phyloP scores from a whole-genome alignment of 2,797 vertebrate species.

The Chloroceryle amazona region DNA sequence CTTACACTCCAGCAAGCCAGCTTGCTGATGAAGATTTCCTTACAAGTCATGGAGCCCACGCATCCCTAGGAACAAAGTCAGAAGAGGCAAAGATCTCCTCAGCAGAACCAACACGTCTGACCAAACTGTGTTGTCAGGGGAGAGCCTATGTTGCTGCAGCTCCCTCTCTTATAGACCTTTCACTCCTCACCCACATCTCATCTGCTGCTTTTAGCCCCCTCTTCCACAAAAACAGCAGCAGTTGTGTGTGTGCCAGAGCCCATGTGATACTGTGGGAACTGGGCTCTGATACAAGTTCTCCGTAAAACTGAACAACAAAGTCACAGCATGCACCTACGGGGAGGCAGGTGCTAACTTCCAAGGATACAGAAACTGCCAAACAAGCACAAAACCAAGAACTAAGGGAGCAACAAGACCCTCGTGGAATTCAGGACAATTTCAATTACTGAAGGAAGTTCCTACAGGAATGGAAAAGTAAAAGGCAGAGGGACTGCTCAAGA shows the following conservation, averaged over 20 bases:
- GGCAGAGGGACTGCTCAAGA: background rate
- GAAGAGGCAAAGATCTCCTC: background rate
- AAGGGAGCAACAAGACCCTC: background rate
- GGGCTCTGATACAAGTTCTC: background rate
- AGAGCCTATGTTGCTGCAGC: background rate
- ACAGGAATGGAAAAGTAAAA: background rate
- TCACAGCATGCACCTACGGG: accelerated
- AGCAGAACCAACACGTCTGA: background rate
- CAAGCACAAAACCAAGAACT: background rate
- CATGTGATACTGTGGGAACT: accelerated
- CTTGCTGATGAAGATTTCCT: background rate
- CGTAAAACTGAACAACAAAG: background rate
- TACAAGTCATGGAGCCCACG: background rate
- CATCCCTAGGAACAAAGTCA: accelerated
- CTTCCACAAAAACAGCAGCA: accelerated
- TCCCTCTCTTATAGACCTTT: background rate
- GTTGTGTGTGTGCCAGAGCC: accelerated
- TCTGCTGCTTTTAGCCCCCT: background rate
- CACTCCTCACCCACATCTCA: background rate
- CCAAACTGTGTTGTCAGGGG: accelerated
- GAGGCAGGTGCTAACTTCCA: background rate
- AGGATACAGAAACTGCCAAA: background rate
- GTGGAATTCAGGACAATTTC: background rate
- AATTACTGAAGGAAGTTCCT: background rate
- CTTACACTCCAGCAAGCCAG: background rate